phyloP scores from a whole-genome alignment of 2,113 vertebrate genomes.

The Dicentrarchus labrax region DNA sequence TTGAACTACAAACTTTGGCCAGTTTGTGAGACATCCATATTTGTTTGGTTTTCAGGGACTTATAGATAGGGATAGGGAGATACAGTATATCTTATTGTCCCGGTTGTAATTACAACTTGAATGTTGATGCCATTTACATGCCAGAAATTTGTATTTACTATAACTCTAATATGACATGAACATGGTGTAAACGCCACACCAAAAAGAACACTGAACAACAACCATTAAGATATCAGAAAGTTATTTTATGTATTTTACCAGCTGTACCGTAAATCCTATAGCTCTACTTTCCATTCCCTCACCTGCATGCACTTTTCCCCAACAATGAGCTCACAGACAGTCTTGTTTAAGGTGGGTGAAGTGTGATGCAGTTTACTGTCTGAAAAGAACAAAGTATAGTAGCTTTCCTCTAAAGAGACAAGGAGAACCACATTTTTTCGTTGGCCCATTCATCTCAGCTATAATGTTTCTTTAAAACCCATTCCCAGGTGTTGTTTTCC shows the following conservation, averaged over 20 bases:
- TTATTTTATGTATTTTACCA: neutral
- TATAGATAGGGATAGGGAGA: too few relatives aligned
- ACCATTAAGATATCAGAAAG: neutral
- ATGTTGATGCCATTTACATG: too few relatives aligned
- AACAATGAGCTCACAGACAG: neutral
- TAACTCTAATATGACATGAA: too few relatives aligned
- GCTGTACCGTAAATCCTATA: neutral
- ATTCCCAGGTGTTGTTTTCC: conserved; percentile 40
- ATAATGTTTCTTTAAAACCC: conserved; percentile 52
- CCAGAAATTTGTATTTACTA: too few relatives aligned
- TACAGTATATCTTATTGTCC: too few relatives aligned
- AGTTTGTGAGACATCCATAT: too few relatives aligned
- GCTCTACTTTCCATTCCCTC: neutral
- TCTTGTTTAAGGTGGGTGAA: neutral
- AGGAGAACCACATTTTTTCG: conserved; percentile 39
- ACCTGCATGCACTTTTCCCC: neutral
- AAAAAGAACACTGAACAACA: too few relatives aligned
- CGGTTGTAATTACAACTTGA: too few relatives aligned
- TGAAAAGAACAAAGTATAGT: conserved; percentile 13
- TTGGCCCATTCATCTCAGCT: conserved; percentile 47
- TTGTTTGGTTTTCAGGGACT: too few relatives aligned
- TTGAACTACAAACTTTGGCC: too few relatives aligned
- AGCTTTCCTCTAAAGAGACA: conserved; percentile 33
- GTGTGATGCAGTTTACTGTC: conserved; percentile 20
- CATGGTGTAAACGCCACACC: too few relatives aligned